Conservation (phyloP, 2,797 vertebrate genomes). For the Syndactyla subalaris region DNA sequence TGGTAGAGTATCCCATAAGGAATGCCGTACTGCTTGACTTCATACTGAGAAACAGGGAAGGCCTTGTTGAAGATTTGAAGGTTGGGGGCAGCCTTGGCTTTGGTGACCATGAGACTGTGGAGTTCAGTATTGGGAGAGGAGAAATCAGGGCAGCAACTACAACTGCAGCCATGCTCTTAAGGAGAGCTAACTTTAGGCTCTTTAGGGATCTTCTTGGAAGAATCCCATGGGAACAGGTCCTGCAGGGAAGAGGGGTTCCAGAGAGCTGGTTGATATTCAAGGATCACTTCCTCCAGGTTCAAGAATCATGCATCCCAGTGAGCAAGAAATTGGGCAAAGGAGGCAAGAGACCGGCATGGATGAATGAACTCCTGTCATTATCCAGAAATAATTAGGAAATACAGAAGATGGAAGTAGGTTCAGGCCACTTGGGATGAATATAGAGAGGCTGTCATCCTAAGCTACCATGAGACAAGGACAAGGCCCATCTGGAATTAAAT, state of each 20-base stretch:
- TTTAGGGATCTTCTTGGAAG: neutral
- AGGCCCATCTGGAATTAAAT: neutral
- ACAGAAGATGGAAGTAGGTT: neutral
- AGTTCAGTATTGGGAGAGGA: neutral
- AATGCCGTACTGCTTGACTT: neutral
- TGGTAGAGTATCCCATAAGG: neutral
- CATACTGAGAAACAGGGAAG: neutral
- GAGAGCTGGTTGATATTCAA: neutral
- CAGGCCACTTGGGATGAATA: neutral
- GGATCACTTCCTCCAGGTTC: neutral
- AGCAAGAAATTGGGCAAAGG: neutral
- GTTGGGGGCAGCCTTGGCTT: neutral
- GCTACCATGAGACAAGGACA: too few relatives aligned
- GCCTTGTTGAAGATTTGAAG: neutral
- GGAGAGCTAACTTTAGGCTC: neutral
- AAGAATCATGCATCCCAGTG: neutral
- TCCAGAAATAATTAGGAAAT: neutral
- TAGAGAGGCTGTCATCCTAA: neutral
- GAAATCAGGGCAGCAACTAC: neutral
- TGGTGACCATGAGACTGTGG: neutral
- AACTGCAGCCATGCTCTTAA: neutral
- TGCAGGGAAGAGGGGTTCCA: too few relatives aligned
- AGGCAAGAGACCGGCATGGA: neutral
- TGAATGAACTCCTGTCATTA: neutral
- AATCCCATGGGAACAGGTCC: neutral